Base-by-base conservation (phyloP, 2,888 invertebrate genomes). In the Criorhina ranunculi region DNA sequence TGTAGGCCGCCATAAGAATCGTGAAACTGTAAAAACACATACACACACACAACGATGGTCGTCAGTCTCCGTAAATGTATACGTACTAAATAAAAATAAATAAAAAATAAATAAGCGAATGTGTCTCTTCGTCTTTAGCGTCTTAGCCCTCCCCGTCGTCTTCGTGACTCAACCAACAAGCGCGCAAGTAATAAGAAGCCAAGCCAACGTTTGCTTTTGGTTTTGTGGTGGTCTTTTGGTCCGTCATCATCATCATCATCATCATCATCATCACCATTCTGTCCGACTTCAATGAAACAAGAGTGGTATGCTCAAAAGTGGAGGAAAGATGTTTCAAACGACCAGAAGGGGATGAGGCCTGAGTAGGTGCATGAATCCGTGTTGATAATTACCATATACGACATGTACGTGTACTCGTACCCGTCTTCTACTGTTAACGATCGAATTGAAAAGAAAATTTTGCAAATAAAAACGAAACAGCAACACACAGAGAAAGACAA, bases 1-100 rank as follows among this genome's bases (percentile, higher is more conserved):
- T 80, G 80, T 86, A 86, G 86, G 86, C 76, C 86, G 66, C 69
- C 80, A 79, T 85, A 85, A 85, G 79, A 80, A 79, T 85, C 75
- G 79, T 75, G 75, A 85, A 85, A 85, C 85, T 85, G 85, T 85
- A 85, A 85, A 42, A 40, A 35, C 37, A 64, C 51, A 55, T 51
- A 49, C 35, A 67, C 57, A 75, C 55, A 85, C 70, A 62, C 49
- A 42, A 51, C 40, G 8, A 44, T 19, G 11, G 31, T 12, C 40
- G 40, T 15, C 19, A 2, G 51, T 44, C 9, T 53, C 31, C 19
- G 33, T 70, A 55, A 40, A 64, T 55, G 42, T 57, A 33, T 46
- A 44, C 49, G 9, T 44, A 73, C 35, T 33, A 51, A 73, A 53
- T 44, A 60, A 31, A 51, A 59, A 70, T 62, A 64, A 37, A 82